Evolutionary conservation across 2,113 vertebrate species (phyloP).

Genomic region (Hippotragus niger): DNA sequence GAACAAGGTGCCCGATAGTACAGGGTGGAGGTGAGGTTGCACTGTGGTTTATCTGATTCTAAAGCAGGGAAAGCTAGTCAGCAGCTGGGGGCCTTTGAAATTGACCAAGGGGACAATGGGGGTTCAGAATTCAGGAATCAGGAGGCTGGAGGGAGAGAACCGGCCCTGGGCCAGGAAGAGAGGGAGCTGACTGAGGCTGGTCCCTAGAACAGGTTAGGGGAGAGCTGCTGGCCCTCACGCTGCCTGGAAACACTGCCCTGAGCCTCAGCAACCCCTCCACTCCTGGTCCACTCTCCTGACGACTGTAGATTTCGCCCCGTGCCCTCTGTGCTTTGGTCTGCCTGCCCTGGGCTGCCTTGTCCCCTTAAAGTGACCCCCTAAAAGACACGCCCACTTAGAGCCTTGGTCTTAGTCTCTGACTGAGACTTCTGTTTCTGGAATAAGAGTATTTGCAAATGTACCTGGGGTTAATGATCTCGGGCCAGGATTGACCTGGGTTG

Average conservation of each 20-base stretch:
- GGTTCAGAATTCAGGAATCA: background rate
- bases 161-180: background rate
- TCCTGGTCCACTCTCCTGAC: background rate
- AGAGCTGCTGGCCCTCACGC: background rate
- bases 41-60: background rate
- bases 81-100: background rate
- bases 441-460: background rate
- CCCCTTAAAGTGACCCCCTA: background rate
- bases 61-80: background rate
- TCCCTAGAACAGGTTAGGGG: background rate
- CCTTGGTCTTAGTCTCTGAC: background rate
- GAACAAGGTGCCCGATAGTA: background rate
- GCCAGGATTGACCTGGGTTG: background rate
- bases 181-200: background rate
- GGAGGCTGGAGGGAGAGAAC: background rate
- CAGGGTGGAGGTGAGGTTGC: background rate
- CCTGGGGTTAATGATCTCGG: background rate
- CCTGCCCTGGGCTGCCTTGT: background rate
- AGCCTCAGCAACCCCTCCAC: background rate
- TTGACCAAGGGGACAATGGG: background rate
- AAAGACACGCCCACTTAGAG: background rate
- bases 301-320: accelerated
- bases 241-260: background rate
- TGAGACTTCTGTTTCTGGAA: background rate
- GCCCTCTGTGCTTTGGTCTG: background rate